Evolutionary conservation across 2,113 vertebrate species (phyloP).

Genomic region (Thinocorus orbignyianus): DNA sequence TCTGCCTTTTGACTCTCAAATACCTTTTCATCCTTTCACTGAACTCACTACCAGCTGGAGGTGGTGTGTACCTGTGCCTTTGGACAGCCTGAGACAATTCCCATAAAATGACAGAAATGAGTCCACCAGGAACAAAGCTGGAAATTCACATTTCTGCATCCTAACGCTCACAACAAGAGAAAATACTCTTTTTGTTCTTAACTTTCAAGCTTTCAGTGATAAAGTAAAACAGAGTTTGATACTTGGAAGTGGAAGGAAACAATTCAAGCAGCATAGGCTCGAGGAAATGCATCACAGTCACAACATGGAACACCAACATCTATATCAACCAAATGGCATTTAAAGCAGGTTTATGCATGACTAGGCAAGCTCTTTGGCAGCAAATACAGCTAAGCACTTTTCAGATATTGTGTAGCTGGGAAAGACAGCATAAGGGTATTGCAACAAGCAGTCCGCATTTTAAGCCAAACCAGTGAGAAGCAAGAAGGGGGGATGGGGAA

Average conservation of each 20-base stretch:
- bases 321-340: not conserved
- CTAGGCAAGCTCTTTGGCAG: slow-evolving; percentile 47
- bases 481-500: not conserved
- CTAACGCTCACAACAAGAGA: not conserved
- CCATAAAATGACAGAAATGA: not conserved
- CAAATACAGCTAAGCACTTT: not conserved
- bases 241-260: not conserved
- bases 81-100: too few species aligned
- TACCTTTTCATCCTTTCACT: not conserved
- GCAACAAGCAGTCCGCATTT: not conserved
- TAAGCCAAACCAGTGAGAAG: not conserved
- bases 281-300: not conserved
- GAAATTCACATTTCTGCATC: not conserved
- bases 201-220: not conserved
- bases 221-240: not conserved
- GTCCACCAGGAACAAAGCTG: not conserved
- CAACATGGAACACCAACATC: not conserved
- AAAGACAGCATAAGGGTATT: not conserved
- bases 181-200: not conserved
- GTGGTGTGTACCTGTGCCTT: too few species aligned
- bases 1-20: not conserved
- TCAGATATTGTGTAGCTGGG: not conserved
- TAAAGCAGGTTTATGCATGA: slow-evolving; percentile 32
- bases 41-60: not conserved
- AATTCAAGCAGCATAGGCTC: not conserved